Evolutionary conservation across 2,113 vertebrate species (phyloP), one percentile per base, ranked within the genome.

Genomic region (Leuciscus idus): DNA sequence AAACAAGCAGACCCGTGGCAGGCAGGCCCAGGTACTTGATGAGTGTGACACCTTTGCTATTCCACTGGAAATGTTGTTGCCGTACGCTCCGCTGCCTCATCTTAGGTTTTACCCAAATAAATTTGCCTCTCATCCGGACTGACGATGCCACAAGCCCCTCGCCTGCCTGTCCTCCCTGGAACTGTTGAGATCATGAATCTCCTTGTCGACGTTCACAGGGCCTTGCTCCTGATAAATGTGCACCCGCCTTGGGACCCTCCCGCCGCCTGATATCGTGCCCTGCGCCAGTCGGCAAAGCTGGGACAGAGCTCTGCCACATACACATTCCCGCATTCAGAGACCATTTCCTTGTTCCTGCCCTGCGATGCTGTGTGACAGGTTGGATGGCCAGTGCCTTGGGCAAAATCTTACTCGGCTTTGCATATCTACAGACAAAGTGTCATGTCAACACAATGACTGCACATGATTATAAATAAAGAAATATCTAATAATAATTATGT

Each of bases 11-110:
- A 92, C 89, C 89, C 83, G 83, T 92, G 84, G 92, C 92, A 94
- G 90, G 94, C 92, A 88, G 92, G 92, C 93, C 93, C 94, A 94
- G 94, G 95, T 95, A 95, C 92, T 93, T 95, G 94, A 95, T 93
- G 94, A 94, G 92, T 93, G 91, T 95, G 95, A 95, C 95, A 95
- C 95, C 95, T 93, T 93, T 91, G 81, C 93, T 92, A 85, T 93
- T 92, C 92, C 92, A 87, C 92, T 81, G 91, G 93, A 92, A 94
- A 93, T 93, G 95, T 93, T 92, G 92, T 93, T 91, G 89, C 91
- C 90, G 92, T 92, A 94, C 92, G 94, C 95, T 94, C 90, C 91
- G 93, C 92, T 95, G 94, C 93, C 92, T 95, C 92, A 88, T 72
- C 93, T 95, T 92, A 93, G 89, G 93, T 92, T 90, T 92, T 90